Percentiles rank a stretch among this genome's conserved stretches.
Evolutionary conservation across 2,888 invertebrate genomes (phyloP).

Genomic region (Tetranychus truncatus): DNA sequence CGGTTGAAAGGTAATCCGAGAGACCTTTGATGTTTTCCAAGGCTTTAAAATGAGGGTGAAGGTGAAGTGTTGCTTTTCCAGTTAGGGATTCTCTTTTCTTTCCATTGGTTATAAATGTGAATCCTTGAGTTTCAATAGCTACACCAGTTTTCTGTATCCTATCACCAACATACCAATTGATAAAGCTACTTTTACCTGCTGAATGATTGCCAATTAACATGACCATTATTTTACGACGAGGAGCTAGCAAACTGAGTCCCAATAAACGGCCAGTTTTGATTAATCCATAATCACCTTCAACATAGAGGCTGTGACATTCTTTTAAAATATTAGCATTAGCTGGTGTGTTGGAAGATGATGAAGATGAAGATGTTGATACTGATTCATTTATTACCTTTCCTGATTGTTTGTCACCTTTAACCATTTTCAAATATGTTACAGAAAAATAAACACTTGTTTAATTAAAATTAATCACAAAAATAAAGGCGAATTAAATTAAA

Average conservation of each 20-base stretch:
- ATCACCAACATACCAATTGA: constrained; percentile 43
- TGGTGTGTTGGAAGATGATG: constrained; percentile 28
- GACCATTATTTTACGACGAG: constrained; percentile 29
- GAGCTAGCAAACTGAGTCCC: no score
- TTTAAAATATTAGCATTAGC: constrained; percentile 39
- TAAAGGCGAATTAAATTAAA: no score
- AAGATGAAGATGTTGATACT: no score
- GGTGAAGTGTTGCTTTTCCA: constrained; percentile 41
- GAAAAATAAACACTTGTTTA: no score
- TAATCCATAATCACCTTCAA: constrained; percentile 38
- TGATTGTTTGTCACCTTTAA: no score
- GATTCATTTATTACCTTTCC: no score
- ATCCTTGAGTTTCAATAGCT: constrained; percentile 44
- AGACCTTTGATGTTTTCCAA: no score
- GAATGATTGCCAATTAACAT: constrained; percentile 42
- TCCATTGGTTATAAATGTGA: constrained; percentile 41
- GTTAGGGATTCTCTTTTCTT: constrained; percentile 40
- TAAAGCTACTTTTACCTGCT: constrained; percentile 42
- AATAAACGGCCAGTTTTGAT: constrained; percentile 30
- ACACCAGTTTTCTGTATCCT: constrained; percentile 42
- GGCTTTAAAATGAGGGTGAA: constrained; percentile 25
- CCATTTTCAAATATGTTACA: no score
- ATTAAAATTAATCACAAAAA: no score
- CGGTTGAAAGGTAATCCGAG: no score
- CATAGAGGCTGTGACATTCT: constrained; percentile 39